These are phyloP conservation scores for Embiotoca jacksoni DNA, from an alignment of 2,113 vertebrate genomes.

Conservation along the genomic window DNA sequence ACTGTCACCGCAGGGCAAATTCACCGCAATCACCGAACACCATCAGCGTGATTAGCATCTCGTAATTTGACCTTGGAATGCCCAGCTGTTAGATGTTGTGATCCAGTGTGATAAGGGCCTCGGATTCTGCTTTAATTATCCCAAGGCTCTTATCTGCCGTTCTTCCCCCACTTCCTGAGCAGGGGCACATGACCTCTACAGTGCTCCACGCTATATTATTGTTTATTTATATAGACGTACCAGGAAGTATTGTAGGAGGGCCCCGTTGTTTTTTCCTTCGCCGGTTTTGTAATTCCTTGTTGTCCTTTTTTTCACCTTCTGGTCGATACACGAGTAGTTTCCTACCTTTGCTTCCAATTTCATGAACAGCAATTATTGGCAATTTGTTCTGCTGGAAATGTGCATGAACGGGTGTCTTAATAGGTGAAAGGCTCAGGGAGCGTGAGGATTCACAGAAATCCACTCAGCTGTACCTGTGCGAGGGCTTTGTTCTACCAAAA, in stretches of 20 bases:
- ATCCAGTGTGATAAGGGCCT: constrained; percentile 62
- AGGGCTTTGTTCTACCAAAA: constrained; percentile 14
- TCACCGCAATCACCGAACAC: constrained; percentile 62
- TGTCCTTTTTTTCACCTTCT: constrained; percentile 86
- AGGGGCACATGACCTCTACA: constrained; percentile 57
- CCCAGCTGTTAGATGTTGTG: constrained; percentile 53
- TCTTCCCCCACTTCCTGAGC: constrained; percentile 74
- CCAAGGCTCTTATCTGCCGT: constrained; percentile 72
- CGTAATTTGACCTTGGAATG: constrained; percentile 74
- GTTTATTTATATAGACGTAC: constrained; percentile 73
- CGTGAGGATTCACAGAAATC: not conserved
- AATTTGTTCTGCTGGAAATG: constrained; percentile 69
- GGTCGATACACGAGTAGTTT: constrained; percentile 78
- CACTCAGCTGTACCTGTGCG: not conserved
- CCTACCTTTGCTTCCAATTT: constrained; percentile 90
- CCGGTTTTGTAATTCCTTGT: constrained; percentile 67
- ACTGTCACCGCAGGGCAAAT: constrained; percentile 43
- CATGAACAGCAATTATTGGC: constrained; percentile 86
- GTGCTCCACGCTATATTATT: constrained; percentile 55
- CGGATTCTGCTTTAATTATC: constrained; percentile 72
- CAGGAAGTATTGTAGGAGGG: constrained; percentile 69
- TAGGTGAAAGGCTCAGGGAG: constrained; percentile 10
- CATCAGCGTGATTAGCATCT: constrained; percentile 70
- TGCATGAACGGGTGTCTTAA: constrained; percentile 24
- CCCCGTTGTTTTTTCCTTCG: constrained; percentile 73